These are phyloP conservation scores for Coboldia fuscipes DNA, from an alignment of 1,140 invertebrate species.

Conservation along the genomic window DNA sequence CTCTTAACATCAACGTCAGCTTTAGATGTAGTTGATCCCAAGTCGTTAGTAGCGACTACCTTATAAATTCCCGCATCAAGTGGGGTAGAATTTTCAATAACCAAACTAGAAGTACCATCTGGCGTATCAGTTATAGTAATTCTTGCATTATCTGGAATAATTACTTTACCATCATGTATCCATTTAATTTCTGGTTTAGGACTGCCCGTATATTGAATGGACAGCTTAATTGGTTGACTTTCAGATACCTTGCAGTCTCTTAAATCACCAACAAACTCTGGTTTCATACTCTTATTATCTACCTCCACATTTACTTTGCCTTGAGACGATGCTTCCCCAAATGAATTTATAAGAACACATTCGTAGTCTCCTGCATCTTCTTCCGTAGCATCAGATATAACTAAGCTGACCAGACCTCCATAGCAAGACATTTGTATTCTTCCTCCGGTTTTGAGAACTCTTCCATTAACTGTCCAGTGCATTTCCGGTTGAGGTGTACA, in stretches of 20 bases:
- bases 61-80: constrained; percentile 48
- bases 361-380: constrained; percentile 74
- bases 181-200: constrained; percentile 69
- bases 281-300: too few relatives aligned
- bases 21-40: constrained; percentile 39
- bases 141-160: constrained; percentile 39
- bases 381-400: constrained; percentile 60
- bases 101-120: constrained; percentile 55
- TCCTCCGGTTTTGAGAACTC: constrained; percentile 37
- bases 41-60: constrained; percentile 42
- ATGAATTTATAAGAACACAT: too few relatives aligned
- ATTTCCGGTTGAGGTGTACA: constrained; percentile 66
- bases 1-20: constrained; percentile 45
- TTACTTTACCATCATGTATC: constrained; percentile 56
- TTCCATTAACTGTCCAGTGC: constrained; percentile 67
- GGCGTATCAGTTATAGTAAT: constrained; percentile 57
- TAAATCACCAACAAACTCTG: constrained; percentile 50
- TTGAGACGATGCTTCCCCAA: too few relatives aligned
- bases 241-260: constrained; percentile 40
- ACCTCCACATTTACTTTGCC: too few relatives aligned
- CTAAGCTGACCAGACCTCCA: constrained; percentile 62
- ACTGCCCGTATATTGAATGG: constrained; percentile 53
- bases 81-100: constrained; percentile 33
- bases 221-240: constrained; percentile 52
- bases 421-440: constrained; percentile 51